Evolutionary conservation across 2,888 invertebrate species (phyloP), one percentile per base, ranked within the genome.

Genomic region (Apodemia duryi): DNA sequence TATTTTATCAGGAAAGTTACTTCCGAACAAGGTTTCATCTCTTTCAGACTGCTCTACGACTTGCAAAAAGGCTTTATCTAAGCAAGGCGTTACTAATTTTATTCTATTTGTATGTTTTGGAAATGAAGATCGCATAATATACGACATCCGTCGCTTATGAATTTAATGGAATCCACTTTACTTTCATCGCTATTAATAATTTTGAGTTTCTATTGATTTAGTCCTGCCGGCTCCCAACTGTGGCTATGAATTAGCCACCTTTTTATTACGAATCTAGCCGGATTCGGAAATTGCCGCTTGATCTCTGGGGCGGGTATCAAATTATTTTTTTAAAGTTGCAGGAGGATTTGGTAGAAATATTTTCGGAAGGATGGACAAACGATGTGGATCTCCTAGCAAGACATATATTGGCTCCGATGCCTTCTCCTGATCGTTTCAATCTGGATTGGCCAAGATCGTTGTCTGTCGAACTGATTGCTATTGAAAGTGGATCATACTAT

Each of bases 361-460:
- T 97, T 82, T 97, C 97, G 62, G 95, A 96, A 74, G 97, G 97
- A 49, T 97, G 97, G 97, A 90, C 76, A 0, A 85, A 83, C 67
- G 87, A 88, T 41, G 81, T 86, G 21, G 93, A 94, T 72, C 86
- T 89, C n/a, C 80, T 94, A 28, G 92, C 94, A n/a, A 89, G 92
- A 35, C 93, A 93, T 67, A 86, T 94, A 9, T 80, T 93, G 21
- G 91, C 93, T 28, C 93, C 94, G 3, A 93, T 93, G 11, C 87
- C 93, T 0, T 88, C 92, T 0, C 89, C 92, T 1, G 94, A 94
- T 75, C 88, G 92, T 35, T 93, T 95, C 57, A 94, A 93, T 66
- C 89, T 93, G 51, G 95, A 95, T 77, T 92, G 94, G 75, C 91
- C 94, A 0, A 92, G 95, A 68, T 95, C 95, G 41, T 92, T 97